Base-by-base conservation (phyloP, 2,113 vertebrate species). In the Atrichornis clamosus region DNA sequence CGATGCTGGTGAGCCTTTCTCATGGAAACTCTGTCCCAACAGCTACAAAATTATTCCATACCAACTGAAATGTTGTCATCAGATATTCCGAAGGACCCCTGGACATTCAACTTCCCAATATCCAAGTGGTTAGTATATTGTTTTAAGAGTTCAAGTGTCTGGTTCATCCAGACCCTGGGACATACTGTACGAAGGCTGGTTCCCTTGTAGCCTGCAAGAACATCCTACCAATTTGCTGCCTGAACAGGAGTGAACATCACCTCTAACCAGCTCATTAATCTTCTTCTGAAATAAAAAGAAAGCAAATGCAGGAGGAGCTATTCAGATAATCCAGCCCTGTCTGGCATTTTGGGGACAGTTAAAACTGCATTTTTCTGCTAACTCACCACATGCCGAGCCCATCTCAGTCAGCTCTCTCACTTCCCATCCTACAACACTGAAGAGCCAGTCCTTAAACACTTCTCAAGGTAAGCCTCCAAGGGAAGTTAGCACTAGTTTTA, bases 371-470 rank as follows among this genome's bases (percentile, higher is more conserved):
- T 80, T 42, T 83, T 52, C 63, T 67, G 6, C 2, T 1, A 75
- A 17, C 15, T 94, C 32, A 37, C 10, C 17, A 28, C 32, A 39
- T 64, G 27, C 41, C 0, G 0, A 80, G 42, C 18, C 33, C 27
- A 7, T 42, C 69, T 80, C 55, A 23, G 35, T 39, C 49, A 83
- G 20, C 11, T 73, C 10, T 87, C 39, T 39, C 46, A 30, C 60
- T 68, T 76, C 14, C 16, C 30, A 84, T 20, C 23, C 59, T 77
- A 22, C 15, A 73, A 55, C 27, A 59, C n/a, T 23, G 11, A 88
- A 79, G 19, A 83, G 13, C 37, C 41, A 39, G 46, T 58, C 50
- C 27, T 42, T 42, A 91, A 62, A 6, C 11, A 11, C 46, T 82
- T 89, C 50, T 65, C 17, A 65, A 59, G 15, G n/a, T 65, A 65